These are phyloP conservation scores for Anaspis maculata DNA, from an alignment of 2,888 invertebrate species.

Conservation along the genomic window DNA sequence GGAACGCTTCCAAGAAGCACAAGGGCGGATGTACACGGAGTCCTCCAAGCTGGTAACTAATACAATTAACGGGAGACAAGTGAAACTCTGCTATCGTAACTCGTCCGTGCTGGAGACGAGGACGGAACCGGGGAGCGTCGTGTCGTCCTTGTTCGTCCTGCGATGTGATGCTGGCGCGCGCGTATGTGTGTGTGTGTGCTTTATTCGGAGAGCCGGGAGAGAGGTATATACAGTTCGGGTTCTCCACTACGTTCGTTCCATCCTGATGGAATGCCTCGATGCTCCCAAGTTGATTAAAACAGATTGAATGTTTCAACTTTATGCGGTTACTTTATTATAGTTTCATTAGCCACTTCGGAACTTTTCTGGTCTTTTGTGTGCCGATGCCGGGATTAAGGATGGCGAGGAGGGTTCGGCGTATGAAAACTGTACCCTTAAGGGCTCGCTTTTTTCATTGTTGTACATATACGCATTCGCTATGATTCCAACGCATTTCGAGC, in stretches of 20 bases:
- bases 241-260: constrained; percentile 19
- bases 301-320: constrained; percentile 44
- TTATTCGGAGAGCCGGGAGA: no score
- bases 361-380: constrained; percentile 19
- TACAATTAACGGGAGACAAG: constrained; percentile 47
- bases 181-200: no score
- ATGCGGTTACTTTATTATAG: constrained; percentile 39
- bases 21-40: constrained; percentile 31
- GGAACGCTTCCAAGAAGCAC: constrained; percentile 23
- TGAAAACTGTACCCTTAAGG: no score
- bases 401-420: no score
- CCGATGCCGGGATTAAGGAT: no score
- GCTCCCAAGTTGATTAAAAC: constrained; percentile 43
- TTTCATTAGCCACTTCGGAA: constrained; percentile 35
- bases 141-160: constrained; percentile 7
- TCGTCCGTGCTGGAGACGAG: constrained; percentile 31
- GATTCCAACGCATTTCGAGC: no score
- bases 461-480: no score
- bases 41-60: constrained; percentile 42
- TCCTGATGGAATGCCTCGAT: constrained; percentile 39
- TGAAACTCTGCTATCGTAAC: constrained; percentile 46
- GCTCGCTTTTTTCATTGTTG: no score
- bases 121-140: constrained; percentile 12
- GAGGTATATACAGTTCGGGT: no score
- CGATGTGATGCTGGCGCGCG: no score